Evolutionary conservation across 92 coral and sea anemone species (phyloP).

Genomic region (Porites cylindrica): DNA sequence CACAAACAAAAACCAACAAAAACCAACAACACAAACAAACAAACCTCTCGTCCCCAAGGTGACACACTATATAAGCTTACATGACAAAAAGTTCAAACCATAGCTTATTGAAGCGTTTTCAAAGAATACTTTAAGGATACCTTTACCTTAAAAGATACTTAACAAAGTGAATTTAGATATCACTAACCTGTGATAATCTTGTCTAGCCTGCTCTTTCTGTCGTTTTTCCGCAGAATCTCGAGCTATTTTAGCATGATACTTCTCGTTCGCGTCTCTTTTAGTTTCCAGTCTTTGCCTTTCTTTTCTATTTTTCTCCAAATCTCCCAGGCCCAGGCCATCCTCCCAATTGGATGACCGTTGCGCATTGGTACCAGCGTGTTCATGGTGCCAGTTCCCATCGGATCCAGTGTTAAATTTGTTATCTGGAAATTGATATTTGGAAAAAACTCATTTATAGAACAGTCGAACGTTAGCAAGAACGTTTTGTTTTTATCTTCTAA

Average conservation of each 20-base stretch:
- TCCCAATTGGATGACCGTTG: constrained; percentile 89
- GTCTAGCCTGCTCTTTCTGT: constrained; percentile 72
- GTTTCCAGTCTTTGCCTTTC: constrained; percentile 73
- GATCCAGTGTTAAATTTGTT: constrained; percentile 81
- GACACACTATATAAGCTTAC: no score
- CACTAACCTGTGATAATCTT: constrained; percentile 82
- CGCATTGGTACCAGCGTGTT: constrained; percentile 48
- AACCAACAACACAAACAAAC: no score
- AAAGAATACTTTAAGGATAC: no score
- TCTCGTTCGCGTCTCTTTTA: constrained; percentile 81
- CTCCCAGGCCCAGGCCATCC: constrained; percentile 94
- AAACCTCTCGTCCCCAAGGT: no score
- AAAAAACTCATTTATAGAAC: background rate
- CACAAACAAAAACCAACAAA: no score
- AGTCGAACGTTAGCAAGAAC: background rate
- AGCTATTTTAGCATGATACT: constrained; percentile 80
- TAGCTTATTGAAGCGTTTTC: no score
- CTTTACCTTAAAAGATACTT: no score
- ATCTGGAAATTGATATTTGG: constrained; percentile 54
- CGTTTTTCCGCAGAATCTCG: constrained; percentile 79
- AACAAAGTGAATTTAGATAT: no score
- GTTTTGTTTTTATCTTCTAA: background rate
- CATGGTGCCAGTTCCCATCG: constrained; percentile 92
- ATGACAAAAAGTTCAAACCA: no score
- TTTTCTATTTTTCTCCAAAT: constrained; percentile 68